Conservation (phyloP, 2,113 vertebrate genomes). For the Pelusios castaneus region DNA sequence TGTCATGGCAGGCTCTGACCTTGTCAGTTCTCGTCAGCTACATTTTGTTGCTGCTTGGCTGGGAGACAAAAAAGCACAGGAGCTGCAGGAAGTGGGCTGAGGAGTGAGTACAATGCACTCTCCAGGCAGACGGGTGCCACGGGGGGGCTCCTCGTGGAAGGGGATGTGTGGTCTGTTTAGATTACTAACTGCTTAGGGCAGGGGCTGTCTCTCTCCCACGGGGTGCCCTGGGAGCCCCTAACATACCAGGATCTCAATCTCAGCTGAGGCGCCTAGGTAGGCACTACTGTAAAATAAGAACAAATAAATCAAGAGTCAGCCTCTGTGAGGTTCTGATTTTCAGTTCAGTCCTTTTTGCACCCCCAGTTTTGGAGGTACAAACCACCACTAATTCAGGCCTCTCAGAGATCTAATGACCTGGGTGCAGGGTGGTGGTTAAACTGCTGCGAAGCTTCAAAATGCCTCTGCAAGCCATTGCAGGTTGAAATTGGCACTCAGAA, state of each 20-base stretch:
- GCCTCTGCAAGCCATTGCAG: background rate
- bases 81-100: background rate
- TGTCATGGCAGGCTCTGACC: background rate
- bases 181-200: background rate
- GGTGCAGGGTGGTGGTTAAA: background rate
- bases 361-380: background rate
- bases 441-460: background rate
- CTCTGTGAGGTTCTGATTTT: background rate
- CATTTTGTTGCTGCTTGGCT: no score
- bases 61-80: background rate
- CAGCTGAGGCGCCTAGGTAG: background rate
- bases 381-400: background rate
- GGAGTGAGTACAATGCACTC: background rate
- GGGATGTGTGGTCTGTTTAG: background rate
- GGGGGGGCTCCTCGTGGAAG: background rate
- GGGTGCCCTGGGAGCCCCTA: background rate
- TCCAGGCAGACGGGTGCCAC: background rate
- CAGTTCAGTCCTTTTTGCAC: background rate
- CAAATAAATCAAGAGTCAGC: background rate
- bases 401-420: background rate
- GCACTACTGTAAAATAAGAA: background rate
- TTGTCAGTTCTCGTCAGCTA: background rate
- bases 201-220: background rate
- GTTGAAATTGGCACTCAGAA: background rate
- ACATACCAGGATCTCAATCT: background rate